These are phyloP conservation scores for Sebastes fasciatus DNA, from an alignment of 2,113 vertebrate genomes.

Conservation along the genomic window DNA sequence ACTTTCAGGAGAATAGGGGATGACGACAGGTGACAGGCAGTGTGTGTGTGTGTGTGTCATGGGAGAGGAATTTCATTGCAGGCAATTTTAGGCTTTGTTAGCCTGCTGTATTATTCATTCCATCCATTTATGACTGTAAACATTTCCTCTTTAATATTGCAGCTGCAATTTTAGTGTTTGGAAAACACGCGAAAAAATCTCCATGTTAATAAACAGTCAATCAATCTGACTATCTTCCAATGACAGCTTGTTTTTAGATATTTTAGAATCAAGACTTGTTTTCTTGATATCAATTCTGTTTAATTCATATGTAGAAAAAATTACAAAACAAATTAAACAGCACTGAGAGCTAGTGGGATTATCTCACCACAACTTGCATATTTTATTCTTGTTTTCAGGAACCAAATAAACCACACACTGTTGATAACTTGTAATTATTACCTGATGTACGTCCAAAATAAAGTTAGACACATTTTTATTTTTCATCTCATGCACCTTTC, in stretches of 20 bases:
- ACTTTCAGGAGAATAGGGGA: constrained; percentile 23
- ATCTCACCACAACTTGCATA: background rate
- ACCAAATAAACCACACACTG: background rate
- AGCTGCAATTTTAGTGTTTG: background rate
- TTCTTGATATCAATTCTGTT: background rate
- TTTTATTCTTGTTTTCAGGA: background rate
- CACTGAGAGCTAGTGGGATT: background rate
- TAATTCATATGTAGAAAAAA: background rate
- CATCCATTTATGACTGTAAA: constrained; percentile 18
- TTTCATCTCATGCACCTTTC: background rate
- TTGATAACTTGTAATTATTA: background rate
- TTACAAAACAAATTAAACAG: background rate
- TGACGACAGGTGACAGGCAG: constrained; percentile 24
- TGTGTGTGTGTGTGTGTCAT: constrained; percentile 3
- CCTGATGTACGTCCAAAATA: background rate
- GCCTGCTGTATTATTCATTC: constrained; percentile 33
- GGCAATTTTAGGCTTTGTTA: constrained; percentile 24
- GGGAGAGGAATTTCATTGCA: background rate
- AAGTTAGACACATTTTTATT: background rate
- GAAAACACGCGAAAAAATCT: background rate
- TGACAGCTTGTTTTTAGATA: background rate
- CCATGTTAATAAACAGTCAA: too few species aligned
- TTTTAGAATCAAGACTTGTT: background rate
- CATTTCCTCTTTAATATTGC: background rate
- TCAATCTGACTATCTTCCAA: background rate